Percentiles rank a stretch among this genome's conserved stretches.
Conservation (phyloP, 2,113 vertebrate species). For the Ahaetulla prasina region DNA sequence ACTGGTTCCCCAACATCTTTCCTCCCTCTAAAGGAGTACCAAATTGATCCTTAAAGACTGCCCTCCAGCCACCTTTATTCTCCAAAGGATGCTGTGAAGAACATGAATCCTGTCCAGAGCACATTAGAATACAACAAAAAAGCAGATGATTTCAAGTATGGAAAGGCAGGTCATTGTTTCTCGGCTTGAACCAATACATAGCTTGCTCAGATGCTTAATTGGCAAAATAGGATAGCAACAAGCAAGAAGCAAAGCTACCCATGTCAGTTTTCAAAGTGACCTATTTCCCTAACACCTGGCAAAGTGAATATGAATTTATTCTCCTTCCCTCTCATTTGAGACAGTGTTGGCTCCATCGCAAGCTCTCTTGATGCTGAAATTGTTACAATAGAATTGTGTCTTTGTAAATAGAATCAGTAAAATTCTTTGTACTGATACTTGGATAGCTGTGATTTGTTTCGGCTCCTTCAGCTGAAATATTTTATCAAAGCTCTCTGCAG, state of each 20-base stretch:
- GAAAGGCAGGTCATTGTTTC: neutral
- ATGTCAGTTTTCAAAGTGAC: neutral
- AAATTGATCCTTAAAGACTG: neutral
- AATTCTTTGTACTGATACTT: neutral
- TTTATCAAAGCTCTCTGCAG: neutral
- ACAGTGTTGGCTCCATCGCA: neutral
- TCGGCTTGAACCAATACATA: neutral
- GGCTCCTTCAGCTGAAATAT: neutral
- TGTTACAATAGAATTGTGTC: neutral
- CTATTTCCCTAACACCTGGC: neutral
- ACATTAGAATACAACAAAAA: neutral
- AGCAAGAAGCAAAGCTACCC: neutral
- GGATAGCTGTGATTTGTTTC: neutral
- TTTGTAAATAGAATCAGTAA: neutral
- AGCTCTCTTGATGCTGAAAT: neutral
- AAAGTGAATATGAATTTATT: neutral
- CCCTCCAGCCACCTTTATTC: neutral
- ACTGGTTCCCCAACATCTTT: neutral
- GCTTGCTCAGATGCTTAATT: neutral
- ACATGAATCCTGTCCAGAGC: neutral
- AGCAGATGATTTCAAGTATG: neutral
- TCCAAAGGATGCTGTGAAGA: neutral
- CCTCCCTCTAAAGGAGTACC: slow-evolving; percentile 4
- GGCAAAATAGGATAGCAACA: slow-evolving; percentile 4
- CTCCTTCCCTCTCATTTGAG: neutral